Base-by-base conservation (phyloP, 2,113 vertebrate species). In the Micromys minutus region DNA sequence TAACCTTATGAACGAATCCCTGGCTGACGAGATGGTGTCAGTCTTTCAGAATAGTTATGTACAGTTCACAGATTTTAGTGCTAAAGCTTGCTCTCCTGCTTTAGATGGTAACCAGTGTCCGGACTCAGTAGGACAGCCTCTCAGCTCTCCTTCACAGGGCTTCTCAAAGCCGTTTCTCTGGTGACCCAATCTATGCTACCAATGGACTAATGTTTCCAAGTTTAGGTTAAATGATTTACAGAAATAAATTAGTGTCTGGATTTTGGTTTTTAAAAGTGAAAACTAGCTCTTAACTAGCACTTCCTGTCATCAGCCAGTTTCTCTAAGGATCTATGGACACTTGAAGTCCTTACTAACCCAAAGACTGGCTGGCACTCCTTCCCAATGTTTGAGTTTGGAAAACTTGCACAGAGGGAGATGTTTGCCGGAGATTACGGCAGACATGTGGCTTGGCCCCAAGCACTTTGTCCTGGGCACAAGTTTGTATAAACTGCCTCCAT, bases 191-290 rank as follows among this genome's bases (percentile, higher is more conserved):
- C 34, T 81, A 71, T 72, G 36, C 24, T 59, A 76, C 71, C 29
- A 65, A 92, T n/a, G 16, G 85, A 63, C 13, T 42, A 93, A 31
- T 57, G 47, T 88, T 74, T 90, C 39, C 75, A 75, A 88, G 36
- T 92, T 91, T 45, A 88, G n/a, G 61, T 63, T 76, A 94, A 29
- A 61, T 80, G 90, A n/a, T 69, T 92, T 85, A 90, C 21, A 29
- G 2, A 93, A 95, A 76, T 57, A 63, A 4, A 69, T 1, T 31
- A 34, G 10, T 26, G 47, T 76, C 91, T 87, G 89, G 81, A 90
- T 79, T 85, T 95, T 86, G 86, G 34, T 76, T 72, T 86, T 92
- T 80, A 69, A 71, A 87, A 85, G 72, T 83, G 22, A 94, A 93
- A 93, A 91, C 7, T 22, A 87, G 65, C 42, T 87, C 12, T 75